Evolutionary conservation across 2,888 invertebrate genomes (phyloP).

Genomic region (Leucophenga montana): DNA sequence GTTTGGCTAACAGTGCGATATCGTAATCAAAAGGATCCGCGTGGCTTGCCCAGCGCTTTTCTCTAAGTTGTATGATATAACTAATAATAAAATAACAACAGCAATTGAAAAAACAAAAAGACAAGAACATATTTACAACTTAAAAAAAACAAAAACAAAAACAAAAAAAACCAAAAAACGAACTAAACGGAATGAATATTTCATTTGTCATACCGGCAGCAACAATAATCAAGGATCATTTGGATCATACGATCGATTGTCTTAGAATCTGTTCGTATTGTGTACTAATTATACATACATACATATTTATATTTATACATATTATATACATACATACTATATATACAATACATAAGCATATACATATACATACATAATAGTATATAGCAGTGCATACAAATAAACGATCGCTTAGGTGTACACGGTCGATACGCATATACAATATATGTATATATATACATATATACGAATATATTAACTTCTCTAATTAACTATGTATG

Average conservation of each 20-base stretch:
- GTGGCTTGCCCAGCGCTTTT: slow-evolving; percentile 97
- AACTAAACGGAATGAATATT: slow-evolving; percentile 48
- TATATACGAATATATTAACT: slow-evolving; percentile 35
- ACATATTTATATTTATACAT: slow-evolving; percentile 23
- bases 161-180: slow-evolving; percentile 8
- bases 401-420: background rate
- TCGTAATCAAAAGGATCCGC: slow-evolving; percentile 98
- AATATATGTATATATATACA: slow-evolving; percentile 46
- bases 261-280: slow-evolving; percentile 48
- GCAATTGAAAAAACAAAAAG: slow-evolving; percentile 24
- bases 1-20: slow-evolving; percentile 89
- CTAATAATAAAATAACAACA: slow-evolving; percentile 35
- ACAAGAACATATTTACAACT: slow-evolving; percentile 29
- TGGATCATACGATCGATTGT: no score
- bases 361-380: slow-evolving; percentile 14
- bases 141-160: slow-evolving; percentile 34
- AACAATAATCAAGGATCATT: slow-evolving; percentile 34
- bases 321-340: slow-evolving; percentile 17
- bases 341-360: slow-evolving; percentile 3
- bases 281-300: slow-evolving; percentile 34
- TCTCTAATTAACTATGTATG: background rate
- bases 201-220: slow-evolving; percentile 43
- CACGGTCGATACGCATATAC: slow-evolving; percentile 16
- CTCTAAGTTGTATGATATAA: slow-evolving; percentile 78
- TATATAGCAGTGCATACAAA: slow-evolving; percentile 10